phyloP scores from a whole-genome alignment of 2,113 vertebrate species.

The Myxocyprinus asiaticus region DNA sequence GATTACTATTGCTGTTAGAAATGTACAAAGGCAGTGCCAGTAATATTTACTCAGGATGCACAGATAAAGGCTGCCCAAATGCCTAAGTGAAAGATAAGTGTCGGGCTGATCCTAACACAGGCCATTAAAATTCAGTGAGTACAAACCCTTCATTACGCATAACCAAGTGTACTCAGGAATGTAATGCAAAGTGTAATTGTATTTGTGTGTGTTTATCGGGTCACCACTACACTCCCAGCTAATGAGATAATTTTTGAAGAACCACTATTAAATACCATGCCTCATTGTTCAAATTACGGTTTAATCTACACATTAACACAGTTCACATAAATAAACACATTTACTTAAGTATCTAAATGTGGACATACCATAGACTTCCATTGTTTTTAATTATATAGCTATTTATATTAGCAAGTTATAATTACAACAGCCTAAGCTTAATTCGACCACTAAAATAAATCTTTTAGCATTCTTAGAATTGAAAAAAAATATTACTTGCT shows the following conservation, averaged over 20 bases:
- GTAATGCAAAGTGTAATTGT: background rate
- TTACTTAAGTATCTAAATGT: background rate
- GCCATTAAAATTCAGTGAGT: constrained; percentile 19
- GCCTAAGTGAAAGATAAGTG: constrained; percentile 34
- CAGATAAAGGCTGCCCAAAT: background rate
- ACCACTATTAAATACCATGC: constrained; percentile 27
- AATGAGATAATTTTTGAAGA: constrained; percentile 37
- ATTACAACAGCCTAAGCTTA: too few species aligned
- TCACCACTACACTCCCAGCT: background rate
- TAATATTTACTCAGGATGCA: constrained; percentile 36
- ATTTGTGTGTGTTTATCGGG: constrained; percentile 19
- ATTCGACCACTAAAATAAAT: too few species aligned
- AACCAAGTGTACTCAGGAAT: constrained; percentile 8
- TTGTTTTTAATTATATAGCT: too few species aligned
- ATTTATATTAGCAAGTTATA: too few species aligned
- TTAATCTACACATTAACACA: constrained; percentile 18
- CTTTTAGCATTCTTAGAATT: too few species aligned
- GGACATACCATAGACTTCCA: too few species aligned
- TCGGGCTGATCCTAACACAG: constrained; percentile 17
- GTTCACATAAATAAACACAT: background rate
- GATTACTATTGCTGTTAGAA: constrained; percentile 1
- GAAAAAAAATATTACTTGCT: too few species aligned
- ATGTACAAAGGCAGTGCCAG: background rate
- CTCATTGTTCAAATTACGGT: constrained; percentile 29
- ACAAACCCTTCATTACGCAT: constrained; percentile 9